phyloP scores from a whole-genome alignment of 2,888 invertebrate genomes.

The Habrosyne pyritoides region DNA sequence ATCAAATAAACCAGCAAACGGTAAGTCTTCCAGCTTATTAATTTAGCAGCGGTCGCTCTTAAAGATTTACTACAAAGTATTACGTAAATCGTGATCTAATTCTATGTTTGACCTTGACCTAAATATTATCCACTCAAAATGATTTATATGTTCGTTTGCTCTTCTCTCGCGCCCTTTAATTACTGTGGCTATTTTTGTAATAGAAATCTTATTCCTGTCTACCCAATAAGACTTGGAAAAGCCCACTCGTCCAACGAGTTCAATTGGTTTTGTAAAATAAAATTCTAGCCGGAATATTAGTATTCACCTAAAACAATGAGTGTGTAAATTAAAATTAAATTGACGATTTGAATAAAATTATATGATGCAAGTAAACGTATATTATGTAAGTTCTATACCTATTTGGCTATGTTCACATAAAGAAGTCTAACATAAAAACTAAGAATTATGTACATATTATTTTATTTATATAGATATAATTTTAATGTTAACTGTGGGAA shows the following conservation, averaged over 20 bases:
- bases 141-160: slow-evolving; percentile 24
- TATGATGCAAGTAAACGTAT: not conserved
- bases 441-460: not conserved
- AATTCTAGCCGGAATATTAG: too few species aligned
- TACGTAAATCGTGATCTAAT: slow-evolving; percentile 42
- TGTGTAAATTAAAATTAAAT: too few species aligned
- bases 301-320: not conserved
- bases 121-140: slow-evolving; percentile 37
- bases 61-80: slow-evolving; percentile 28
- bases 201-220: not conserved
- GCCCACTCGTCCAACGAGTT: not conserved
- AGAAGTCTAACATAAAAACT: not conserved
- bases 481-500: not conserved
- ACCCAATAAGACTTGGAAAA: not conserved
- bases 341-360: not conserved
- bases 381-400: not conserved
- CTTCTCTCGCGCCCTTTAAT: slow-evolving; percentile 18
- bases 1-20: too few species aligned
- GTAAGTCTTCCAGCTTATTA: too few species aligned
- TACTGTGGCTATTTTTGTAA: slow-evolving; percentile 14
- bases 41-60: slow-evolving; percentile 8
- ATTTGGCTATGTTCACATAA: not conserved
- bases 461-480: not conserved
- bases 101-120: slow-evolving; percentile 36
- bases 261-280: not conserved